Conservation (phyloP, 2,113 vertebrate genomes). For the Etheostoma spectabile region DNA sequence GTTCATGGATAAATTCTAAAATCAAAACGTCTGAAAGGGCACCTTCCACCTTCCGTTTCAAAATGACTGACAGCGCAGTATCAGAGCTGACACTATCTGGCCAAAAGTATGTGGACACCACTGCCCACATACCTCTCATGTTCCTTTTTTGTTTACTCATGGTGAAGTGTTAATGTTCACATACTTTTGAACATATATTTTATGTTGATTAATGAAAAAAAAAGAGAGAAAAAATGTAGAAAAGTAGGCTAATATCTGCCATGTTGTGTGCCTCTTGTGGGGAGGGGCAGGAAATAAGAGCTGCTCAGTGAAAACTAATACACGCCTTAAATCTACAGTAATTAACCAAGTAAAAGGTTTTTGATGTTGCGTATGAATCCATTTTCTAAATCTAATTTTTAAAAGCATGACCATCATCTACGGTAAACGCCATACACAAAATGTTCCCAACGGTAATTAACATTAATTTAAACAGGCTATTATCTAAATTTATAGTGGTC, state of each 20-base stretch:
- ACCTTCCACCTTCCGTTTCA: no score
- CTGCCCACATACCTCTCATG: not conserved
- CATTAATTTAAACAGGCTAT: conserved; percentile 1
- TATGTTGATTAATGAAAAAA: not conserved
- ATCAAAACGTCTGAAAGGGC: not conserved
- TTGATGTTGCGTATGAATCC: conserved; percentile 14
- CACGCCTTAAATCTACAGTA: not conserved
- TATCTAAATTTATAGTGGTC: conserved; percentile 15
- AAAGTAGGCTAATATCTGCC: not conserved
- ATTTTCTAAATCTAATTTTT: conserved; percentile 30
- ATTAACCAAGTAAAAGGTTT: not conserved
- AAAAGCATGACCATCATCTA: conserved; percentile 27
- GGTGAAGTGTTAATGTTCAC: not conserved
- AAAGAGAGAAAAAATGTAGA: not conserved
- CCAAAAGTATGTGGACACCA: conserved; percentile 4
- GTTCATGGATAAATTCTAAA: not conserved
- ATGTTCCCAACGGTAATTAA: not conserved
- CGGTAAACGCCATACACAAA: conserved; percentile 27
- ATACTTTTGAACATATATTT: not conserved
- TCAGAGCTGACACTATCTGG: not conserved
- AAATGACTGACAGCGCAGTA: not conserved
- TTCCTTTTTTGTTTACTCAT: not conserved
- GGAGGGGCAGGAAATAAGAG: not conserved
- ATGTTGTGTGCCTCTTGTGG: no score
- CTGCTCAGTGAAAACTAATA: not conserved